Evolutionary conservation across 2,888 invertebrate genomes (phyloP), one percentile per base, ranked within the genome.

Genomic region (Nasonia oneida): DNA sequence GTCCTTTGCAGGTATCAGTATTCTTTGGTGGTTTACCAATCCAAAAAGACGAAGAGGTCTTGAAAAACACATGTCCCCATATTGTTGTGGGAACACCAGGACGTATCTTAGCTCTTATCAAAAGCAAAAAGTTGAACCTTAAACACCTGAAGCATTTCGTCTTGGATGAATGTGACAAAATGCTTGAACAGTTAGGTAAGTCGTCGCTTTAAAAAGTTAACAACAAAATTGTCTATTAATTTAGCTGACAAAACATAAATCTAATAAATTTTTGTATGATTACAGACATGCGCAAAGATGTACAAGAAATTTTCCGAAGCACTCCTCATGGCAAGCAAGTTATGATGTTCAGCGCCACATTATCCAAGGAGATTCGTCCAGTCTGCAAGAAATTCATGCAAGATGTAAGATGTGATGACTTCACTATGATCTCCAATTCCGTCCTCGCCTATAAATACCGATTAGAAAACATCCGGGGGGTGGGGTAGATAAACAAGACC

Each of bases 381-480:
- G 98, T 99, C 93, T 99, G 99, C 97, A 99, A 99, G 96, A 99
- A 99, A 94, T 99, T 99, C 94, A 99, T 99, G 99, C 99, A 99
- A 96, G 99, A 98, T 96, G 98, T 85, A 73, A 73, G 73, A 73
- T 73, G 73, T 73, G 73, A 73, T 47, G 73, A 73, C 83, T 84
- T 85, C 84, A 84, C 76, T 86, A 86, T 83, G 78, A 86, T 78
- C 80, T 64, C 47, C 80, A 79, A 82, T 80, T 82, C 39, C 77
- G 33, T 78, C 80, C 18, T 85, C 84, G 64, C 42, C 83, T 70
- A 81, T 85, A 85, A 85, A 67, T 75, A 76, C 47, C 80, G 50
- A 76, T 84, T 84, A 84, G 33, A 83, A 81, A 81, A 77, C 74
- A 73, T 83, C 78, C 18, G 80, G 84, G 84, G 77, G 83, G 74